A percentile compares a stretch with the other conserved stretches of the same genome.
These are phyloP conservation scores for Echinarachnius parma DNA, from an alignment of 53 echinoderm and acorn worm species.

Conservation along the genomic window DNA sequence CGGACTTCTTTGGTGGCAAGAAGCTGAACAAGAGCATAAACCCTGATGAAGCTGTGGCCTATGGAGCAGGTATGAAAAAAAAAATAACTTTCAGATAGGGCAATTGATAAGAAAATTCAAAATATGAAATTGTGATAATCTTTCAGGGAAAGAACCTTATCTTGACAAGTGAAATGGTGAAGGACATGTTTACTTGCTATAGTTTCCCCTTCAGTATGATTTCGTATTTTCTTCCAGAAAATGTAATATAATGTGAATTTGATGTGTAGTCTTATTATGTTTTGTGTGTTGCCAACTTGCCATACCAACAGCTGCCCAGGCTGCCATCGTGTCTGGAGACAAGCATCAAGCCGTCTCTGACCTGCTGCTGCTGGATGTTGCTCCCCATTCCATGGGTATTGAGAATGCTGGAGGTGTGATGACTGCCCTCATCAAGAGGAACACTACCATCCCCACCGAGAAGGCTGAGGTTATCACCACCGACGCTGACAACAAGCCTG, in stretches of 20 bases:
- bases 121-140: too few relatives aligned
- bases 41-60: constrained; percentile 98
- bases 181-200: too few relatives aligned
- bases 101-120: too few relatives aligned
- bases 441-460: constrained; percentile 90
- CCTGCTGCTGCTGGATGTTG: constrained; percentile 81
- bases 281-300: too few relatives aligned
- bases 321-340: constrained; percentile 90
- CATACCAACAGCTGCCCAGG: constrained; percentile 71
- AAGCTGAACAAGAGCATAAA: constrained; percentile 97
- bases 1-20: constrained; percentile 80
- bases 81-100: too few relatives aligned
- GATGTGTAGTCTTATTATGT: too few relatives aligned
- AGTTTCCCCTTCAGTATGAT: too few relatives aligned
- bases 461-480: constrained; percentile 63
- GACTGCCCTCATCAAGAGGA: constrained; percentile 84
- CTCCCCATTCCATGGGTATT: constrained; percentile 88
- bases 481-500: constrained; percentile 86
- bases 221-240: too few relatives aligned
- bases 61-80: constrained; percentile 77
- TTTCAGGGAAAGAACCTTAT: too few relatives aligned
- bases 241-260: too few relatives aligned
- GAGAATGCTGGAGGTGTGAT: constrained; percentile 95
- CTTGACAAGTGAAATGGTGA: too few relatives aligned
- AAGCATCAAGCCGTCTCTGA: constrained; percentile 87